phyloP scores from a whole-genome alignment of 2,888 invertebrate genomes.

The Trichacis sp. region DNA sequence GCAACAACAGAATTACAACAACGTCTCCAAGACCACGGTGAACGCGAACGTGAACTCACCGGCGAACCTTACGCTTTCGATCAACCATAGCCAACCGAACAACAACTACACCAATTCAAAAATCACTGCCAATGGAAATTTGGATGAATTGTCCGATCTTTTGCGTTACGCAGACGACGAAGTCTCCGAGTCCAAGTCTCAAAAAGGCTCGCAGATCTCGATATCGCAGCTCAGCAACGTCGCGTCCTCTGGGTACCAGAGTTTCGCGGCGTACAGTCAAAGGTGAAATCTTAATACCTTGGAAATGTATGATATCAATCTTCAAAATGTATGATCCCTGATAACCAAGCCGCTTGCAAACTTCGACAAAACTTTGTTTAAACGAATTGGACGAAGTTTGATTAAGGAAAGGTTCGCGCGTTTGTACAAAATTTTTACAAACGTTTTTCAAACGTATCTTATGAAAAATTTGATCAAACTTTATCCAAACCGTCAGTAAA shows the following conservation, averaged over 20 bases:
- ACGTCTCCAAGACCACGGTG: conserved; percentile 64
- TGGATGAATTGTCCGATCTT: conserved; percentile 80
- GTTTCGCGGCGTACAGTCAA: conserved; percentile 88
- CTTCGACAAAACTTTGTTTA: too few relatives aligned
- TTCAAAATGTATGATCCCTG: too few relatives aligned
- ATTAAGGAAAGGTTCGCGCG: too few relatives aligned
- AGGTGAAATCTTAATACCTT: too few relatives aligned
- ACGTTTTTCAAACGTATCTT: too few relatives aligned
- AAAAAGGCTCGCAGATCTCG: conserved; percentile 83
- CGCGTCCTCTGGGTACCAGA: conserved; percentile 89
- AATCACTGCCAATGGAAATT: conserved; percentile 68
- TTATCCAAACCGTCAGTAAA: too few relatives aligned
- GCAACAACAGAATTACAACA: conserved; percentile 64
- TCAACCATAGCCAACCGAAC: conserved; percentile 63
- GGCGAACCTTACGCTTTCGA: conserved; percentile 60
- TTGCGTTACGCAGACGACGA: conserved; percentile 83
- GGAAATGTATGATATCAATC: too few relatives aligned
- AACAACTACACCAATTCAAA: conserved; percentile 55
- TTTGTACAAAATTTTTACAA: too few relatives aligned
- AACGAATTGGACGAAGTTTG: too few relatives aligned
- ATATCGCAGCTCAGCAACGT: conserved; percentile 83
- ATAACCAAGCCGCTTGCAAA: too few relatives aligned
- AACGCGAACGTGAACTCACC: conserved; percentile 62
- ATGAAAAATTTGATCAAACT: too few relatives aligned
- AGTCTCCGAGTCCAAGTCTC: conserved; percentile 71